phyloP scores from a whole-genome alignment of 2,888 invertebrate species.

The Macaria liturata region DNA sequence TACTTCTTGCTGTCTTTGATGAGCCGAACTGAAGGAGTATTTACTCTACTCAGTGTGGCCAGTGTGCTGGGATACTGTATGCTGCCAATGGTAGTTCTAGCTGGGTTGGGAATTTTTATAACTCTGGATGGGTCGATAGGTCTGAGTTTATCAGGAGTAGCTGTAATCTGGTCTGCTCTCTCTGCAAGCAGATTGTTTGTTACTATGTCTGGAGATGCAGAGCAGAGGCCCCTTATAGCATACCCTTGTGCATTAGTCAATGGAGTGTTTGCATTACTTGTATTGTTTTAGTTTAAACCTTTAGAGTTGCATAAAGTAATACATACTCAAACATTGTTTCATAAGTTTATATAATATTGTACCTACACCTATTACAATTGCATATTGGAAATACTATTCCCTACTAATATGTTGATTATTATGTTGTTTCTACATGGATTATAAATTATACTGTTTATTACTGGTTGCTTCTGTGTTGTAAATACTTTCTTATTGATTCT shows the following conservation, averaged over 20 bases:
- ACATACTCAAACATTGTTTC: no score
- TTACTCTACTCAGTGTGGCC: slow-evolving; percentile 90
- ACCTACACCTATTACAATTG: no score
- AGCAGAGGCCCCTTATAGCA: slow-evolving; percentile 93
- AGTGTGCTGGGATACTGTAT: slow-evolving; percentile 97
- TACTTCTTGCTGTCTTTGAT: slow-evolving; percentile 93
- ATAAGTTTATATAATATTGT: no score
- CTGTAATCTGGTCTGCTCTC: slow-evolving; percentile 94
- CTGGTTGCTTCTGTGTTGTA: no score
- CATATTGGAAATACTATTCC: no score
- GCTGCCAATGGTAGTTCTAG: slow-evolving; percentile 94
- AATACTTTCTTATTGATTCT: neutral
- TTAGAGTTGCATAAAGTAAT: neutral
- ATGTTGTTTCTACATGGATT: no score
- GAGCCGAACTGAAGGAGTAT: slow-evolving; percentile 86
- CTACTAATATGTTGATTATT: no score
- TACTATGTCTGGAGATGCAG: slow-evolving; percentile 93
- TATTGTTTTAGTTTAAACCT: slow-evolving; percentile 87
- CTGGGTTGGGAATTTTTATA: slow-evolving; percentile 89
- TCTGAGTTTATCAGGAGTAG: slow-evolving; percentile 85
- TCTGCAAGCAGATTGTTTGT: slow-evolving; percentile 96
- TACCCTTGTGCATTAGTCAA: slow-evolving; percentile 97
- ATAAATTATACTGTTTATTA: no score
- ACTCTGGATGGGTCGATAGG: slow-evolving; percentile 90
- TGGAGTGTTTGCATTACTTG: slow-evolving; percentile 95